phyloP scores from a whole-genome alignment of 2,888 invertebrate genomes.

The Spodoptera picta region DNA sequence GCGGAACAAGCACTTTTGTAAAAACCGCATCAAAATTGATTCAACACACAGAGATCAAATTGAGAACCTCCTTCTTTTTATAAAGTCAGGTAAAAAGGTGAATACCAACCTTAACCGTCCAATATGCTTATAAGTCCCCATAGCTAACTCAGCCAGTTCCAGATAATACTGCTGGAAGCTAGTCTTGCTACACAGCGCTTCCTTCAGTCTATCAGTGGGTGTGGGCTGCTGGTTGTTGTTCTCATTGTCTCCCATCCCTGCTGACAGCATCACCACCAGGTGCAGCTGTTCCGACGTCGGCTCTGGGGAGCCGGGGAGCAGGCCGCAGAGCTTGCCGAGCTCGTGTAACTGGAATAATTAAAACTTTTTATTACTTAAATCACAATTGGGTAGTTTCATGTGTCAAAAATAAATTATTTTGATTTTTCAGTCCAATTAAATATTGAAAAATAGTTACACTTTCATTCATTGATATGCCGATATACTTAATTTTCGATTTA shows the following conservation, averaged over 20 bases:
- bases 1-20: too few species aligned
- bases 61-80: too few species aligned
- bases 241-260: slow-evolving; percentile 95
- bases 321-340: slow-evolving; percentile 96
- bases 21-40: too few species aligned
- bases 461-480: too few species aligned
- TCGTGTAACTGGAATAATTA: slow-evolving; percentile 90
- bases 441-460: too few species aligned
- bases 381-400: too few species aligned
- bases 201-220: slow-evolving; percentile 95
- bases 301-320: slow-evolving; percentile 93
- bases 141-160: slow-evolving; percentile 97
- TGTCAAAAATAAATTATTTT: too few species aligned
- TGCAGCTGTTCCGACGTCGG: slow-evolving; percentile 96
- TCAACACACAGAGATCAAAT: too few species aligned
- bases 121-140: slow-evolving; percentile 98
- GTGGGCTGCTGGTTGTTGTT: slow-evolving; percentile 81
- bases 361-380: too few species aligned
- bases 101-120: slow-evolving; percentile 88
- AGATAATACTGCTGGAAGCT: slow-evolving; percentile 97
- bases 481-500: too few species aligned
- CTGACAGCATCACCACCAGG: slow-evolving; percentile 95
- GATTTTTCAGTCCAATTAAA: too few species aligned
- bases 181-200: slow-evolving; percentile 96
- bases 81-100: background rate